Base-by-base conservation (phyloP, 1,140 invertebrate species). In the Hermetia illucens region DNA sequence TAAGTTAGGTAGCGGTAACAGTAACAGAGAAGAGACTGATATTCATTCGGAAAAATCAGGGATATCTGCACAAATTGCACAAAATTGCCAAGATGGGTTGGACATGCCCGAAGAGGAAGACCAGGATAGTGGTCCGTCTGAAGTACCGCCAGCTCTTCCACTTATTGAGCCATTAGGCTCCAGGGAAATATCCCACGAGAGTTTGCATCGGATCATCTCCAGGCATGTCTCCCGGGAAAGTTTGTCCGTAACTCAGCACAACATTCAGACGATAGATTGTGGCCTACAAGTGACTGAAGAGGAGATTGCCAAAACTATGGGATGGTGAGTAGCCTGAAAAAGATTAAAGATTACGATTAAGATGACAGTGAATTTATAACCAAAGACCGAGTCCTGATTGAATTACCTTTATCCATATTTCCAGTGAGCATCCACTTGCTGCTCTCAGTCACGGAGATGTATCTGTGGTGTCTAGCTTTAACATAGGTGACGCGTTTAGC, bases 211-310 rank as follows among this genome's bases (percentile, higher is more conserved):
- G 41, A 67, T 75, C 55, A 63, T 77, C 32, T 58, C 57, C 12
- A 38, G 58, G 4, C 58, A 60, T 36, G 55, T 60, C 2, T 60
- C 57, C 2, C 69, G 76, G 44, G 74, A 77, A 60, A 61, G 71
- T 38, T 56, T 74, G 47, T 49, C 62, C 51, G 52, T 66, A 57
- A 46, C 65, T 65, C 40, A 63, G 63, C 37, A 61, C 66, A 64
- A 61, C 60, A 68, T 47, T 48, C 49, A 33, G 49, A 53, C 46
- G 70, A 66, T 40, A 66, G 83, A 88, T 52, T 79, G 72, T 40
- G 85, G 82, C 47, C 62, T 88, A 18, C 85, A 90, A 65, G 86
- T 90, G 2, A 91, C 85, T 2, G 86, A 91, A 65, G 86, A 90
- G 62, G 86, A 92, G 52, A 90, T 91, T 31, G 84, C 83, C 2